phyloP scores from a whole-genome alignment of 2,797 vertebrate species.

The Cichlasoma orientale region DNA sequence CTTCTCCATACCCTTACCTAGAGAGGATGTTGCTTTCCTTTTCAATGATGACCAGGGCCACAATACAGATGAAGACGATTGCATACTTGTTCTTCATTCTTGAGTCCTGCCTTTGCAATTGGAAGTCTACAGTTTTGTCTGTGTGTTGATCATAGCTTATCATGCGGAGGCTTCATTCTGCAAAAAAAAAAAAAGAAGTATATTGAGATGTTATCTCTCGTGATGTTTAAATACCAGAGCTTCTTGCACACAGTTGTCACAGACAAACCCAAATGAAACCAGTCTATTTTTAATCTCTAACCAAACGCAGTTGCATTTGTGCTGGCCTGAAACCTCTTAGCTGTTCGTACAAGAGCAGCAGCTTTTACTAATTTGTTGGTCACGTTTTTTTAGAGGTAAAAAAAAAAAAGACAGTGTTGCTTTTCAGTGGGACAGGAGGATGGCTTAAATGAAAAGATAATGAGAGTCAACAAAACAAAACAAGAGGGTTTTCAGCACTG shows the following conservation, averaged over 20 bases:
- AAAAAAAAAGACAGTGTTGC: background rate
- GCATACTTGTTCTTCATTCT: constrained; percentile 95
- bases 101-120: constrained; percentile 48
- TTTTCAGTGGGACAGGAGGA: background rate
- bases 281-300: background rate
- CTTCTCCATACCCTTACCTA: constrained; percentile 80
- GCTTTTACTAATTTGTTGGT: background rate
- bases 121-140: constrained; percentile 39
- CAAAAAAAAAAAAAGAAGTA: constrained; percentile 27
- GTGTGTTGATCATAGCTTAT: constrained; percentile 42
- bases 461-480: constrained; percentile 2
- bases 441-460: background rate
- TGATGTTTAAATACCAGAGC: background rate
- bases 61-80: constrained; percentile 87
- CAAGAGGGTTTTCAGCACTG: background rate
- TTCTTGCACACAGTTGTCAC: background rate
- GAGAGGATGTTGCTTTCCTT: constrained; percentile 98
- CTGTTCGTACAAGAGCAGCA: background rate
- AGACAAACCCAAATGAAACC: background rate
- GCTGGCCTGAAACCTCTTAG: background rate
- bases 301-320: background rate
- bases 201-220: background rate
- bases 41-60: constrained; percentile 92
- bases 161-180: constrained; percentile 62
- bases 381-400: background rate